Base-by-base conservation (phyloP, 2,797 vertebrate species). In the Xenentodon cancila region DNA sequence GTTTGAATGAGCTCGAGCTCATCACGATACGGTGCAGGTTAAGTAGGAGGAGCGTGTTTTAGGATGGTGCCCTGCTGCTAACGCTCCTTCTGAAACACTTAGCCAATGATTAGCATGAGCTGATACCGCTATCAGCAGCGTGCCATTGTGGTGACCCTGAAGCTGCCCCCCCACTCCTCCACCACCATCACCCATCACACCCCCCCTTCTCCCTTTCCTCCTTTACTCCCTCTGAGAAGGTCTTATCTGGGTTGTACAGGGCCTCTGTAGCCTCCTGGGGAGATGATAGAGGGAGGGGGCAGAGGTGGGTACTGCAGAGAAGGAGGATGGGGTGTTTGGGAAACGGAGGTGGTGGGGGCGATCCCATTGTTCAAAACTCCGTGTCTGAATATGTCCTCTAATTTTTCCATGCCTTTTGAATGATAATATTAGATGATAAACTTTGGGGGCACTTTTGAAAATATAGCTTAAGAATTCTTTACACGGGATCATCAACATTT, bases 101-200 rank as follows among this genome's bases (percentile, higher is more conserved):
- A 93, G 92, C 88, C 73, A 84, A 77, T 88, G 89, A 94, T 94
- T 93, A 94, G 92, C 93, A 93, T 94, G 92, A 90, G 90, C 89
- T 93, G 92, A 94, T 93, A 93, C 90, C 68, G 65, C 89, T 93
- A 93, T 93, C 92, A 84, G 85, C 82, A 90, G 84, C 69, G 61
- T 74, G 88, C 86, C 89, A 86, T 91, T 89, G 90, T 86, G 84
- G 85, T 93, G 91, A 94, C 91, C 93, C 91, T 88, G 88, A 86
- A 84, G 81, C 53, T 58, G 70, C 65, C 3, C 9, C 52, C 7
- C 2, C 3, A 19, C 37, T 19, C 19, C 32, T 12, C 25, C 30
- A 12, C 54, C 49, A 15, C 42, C 77, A 64, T 59, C 67, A 61
- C 77, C 80, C 64, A 59, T 63, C 43, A 27, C 25, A 68, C 58